These are phyloP conservation scores for Ichneumoninae sp. DNA, from an alignment of 2,888 invertebrate species.

Conservation along the genomic window DNA sequence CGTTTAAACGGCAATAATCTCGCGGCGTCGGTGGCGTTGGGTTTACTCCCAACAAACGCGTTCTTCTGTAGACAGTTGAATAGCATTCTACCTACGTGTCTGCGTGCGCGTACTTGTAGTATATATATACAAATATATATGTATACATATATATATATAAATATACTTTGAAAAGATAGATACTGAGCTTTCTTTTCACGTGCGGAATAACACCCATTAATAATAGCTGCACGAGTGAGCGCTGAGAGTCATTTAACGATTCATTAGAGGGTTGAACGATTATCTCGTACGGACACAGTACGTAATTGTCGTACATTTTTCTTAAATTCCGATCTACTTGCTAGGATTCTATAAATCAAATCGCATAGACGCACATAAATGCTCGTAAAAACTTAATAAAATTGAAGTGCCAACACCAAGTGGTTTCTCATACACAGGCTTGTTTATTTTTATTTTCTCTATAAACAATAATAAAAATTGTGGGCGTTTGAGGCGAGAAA, in stretches of 20 bases:
- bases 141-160: background rate
- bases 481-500: background rate
- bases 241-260: slow-evolving; percentile 51
- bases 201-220: slow-evolving; percentile 49
- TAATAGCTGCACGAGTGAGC: slow-evolving; percentile 45
- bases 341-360: slow-evolving; percentile 1
- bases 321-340: background rate
- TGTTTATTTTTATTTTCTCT: too few species aligned
- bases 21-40: slow-evolving; percentile 42
- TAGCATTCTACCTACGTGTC: slow-evolving; percentile 44
- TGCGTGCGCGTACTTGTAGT: slow-evolving; percentile 21
- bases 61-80: slow-evolving; percentile 58
- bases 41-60: slow-evolving; percentile 36
- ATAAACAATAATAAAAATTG: too few species aligned
- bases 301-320: background rate
- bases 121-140: background rate
- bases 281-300: background rate
- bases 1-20: slow-evolving; percentile 72
- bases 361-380: background rate
- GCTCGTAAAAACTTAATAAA: background rate
- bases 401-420: background rate
- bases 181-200: slow-evolving; percentile 41
- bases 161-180: slow-evolving; percentile 40
- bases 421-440: background rate
- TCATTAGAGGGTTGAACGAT: slow-evolving; percentile 37